These are phyloP conservation scores for Fundulus diaphanus DNA, from an alignment of 2,797 vertebrate genomes.

Conservation along the genomic window DNA sequence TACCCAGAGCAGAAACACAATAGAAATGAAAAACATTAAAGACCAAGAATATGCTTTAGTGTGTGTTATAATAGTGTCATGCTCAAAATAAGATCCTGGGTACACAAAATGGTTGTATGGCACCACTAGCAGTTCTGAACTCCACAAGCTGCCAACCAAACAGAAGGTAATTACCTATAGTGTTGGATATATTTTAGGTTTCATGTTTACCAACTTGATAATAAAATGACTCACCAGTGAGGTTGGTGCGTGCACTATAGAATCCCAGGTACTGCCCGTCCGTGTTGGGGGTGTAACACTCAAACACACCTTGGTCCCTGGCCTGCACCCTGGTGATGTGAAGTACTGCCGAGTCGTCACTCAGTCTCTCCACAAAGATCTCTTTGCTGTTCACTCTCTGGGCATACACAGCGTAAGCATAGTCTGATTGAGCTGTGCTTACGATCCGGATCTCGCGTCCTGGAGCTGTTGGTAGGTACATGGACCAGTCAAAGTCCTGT, in stretches of 20 bases:
- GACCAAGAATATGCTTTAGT: background rate
- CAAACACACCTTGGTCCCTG: slow-evolving; percentile 87
- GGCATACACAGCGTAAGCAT: slow-evolving; percentile 85
- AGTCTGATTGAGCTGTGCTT: slow-evolving; percentile 86
- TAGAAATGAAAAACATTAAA: background rate
- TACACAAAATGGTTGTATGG: background rate
- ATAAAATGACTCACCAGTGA: slow-evolving; percentile 81
- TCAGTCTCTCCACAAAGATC: slow-evolving; percentile 88
- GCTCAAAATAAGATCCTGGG: background rate
- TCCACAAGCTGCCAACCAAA: background rate
- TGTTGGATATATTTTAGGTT: background rate
- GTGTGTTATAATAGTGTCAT: background rate
- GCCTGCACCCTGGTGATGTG: slow-evolving; percentile 88
- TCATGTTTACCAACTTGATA: background rate
- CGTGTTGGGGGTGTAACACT: slow-evolving; percentile 92
- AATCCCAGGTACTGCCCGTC: slow-evolving; percentile 84
- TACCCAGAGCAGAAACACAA: background rate
- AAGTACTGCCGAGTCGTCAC: slow-evolving; percentile 83
- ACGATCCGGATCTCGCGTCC: slow-evolving; percentile 88
- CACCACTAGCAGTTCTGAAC: background rate
- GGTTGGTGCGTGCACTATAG: slow-evolving; percentile 87
- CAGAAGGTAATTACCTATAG: background rate
- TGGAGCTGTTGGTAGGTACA: slow-evolving; percentile 82
- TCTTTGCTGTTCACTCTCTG: slow-evolving; percentile 82
- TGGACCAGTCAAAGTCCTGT: slow-evolving; percentile 93